Base-by-base conservation (phyloP, 2,797 vertebrate genomes). In the Sphenodon punctatus region DNA sequence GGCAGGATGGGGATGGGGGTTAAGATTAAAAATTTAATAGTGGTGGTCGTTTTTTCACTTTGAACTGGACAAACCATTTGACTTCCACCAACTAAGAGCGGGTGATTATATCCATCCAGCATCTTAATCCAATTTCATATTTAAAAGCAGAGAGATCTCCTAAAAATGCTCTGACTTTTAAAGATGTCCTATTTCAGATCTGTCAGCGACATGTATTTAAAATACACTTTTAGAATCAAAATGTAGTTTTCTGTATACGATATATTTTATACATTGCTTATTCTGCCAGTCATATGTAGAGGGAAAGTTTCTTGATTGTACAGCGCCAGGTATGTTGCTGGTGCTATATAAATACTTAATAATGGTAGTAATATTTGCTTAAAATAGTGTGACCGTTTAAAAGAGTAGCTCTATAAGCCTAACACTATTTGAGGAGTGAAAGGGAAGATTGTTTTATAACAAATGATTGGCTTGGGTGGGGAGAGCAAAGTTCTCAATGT, bases 1-100 rank as follows among this genome's bases (percentile, higher is more conserved):
- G n/a, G n/a, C n/a, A n/a, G n/a, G n/a, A n/a, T n/a, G n/a, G n/a
- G n/a, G n/a, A n/a, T n/a, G n/a, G n/a, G n/a, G n/a, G n/a, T n/a
- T n/a, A n/a, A n/a, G n/a, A n/a, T n/a, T n/a, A n/a, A 67, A 4
- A 75, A 60, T 53, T 67, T 81, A 67, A 42, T 64, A 82, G 60
- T 60, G 45, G n/a, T 53, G 61, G 58, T 65, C 16, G 41, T 56
- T 6, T 5, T 75, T 69, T 82, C 71, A 5, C 48, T 36, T 85
- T 75, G n/a, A n/a, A n/a, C n/a, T n/a, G n/a, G n/a, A n/a, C n/a
- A n/a, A n/a, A n/a, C n/a, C n/a, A n/a, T n/a, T n/a, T n/a, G n/a
- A n/a, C n/a, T n/a, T n/a, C n/a, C n/a, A n/a, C n/a, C n/a, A n/a
- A n/a, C n/a, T n/a, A n/a, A n/a, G n/a, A n/a, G n/a, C n/a, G n/a